phyloP scores from a whole-genome alignment of 1,140 invertebrate species.

The Tenebrio molitor region DNA sequence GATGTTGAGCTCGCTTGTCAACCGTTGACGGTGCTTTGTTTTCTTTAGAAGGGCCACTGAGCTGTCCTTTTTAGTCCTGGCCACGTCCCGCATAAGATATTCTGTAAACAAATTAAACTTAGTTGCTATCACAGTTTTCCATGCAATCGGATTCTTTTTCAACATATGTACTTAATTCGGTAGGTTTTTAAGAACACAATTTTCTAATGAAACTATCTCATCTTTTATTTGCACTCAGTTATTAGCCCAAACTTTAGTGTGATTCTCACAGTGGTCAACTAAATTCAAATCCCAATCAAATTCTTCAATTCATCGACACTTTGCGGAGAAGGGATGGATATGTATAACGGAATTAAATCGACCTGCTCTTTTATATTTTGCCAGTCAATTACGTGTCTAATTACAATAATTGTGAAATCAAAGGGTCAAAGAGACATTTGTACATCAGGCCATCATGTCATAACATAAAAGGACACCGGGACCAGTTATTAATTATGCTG shows the following conservation, averaged over 20 bases:
- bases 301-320: too few species aligned
- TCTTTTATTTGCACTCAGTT: too few species aligned
- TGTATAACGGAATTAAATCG: too few species aligned
- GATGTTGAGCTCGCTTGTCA: conserved; percentile 41
- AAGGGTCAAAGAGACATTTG: neutral
- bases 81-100: conserved; percentile 53
- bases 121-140: conserved; percentile 49
- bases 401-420: neutral
- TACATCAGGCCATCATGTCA: neutral
- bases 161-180: neutral
- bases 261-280: too few species aligned
- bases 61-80: conserved; percentile 44
- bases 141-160: conserved; percentile 29
- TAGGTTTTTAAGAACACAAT: too few species aligned
- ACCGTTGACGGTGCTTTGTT: conserved; percentile 41
- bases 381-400: neutral
- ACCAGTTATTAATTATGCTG: conserved; percentile 20
- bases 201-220: too few species aligned
- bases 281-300: too few species aligned
- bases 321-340: too few species aligned
- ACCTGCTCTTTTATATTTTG: too few species aligned
- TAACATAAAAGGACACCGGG: conserved; percentile 8
- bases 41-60: conserved; percentile 47
- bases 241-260: too few species aligned
- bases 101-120: conserved; percentile 51